Percentiles rank a stretch among this genome's conserved stretches.
Evolutionary conservation across 2,113 vertebrate species (phyloP).

Genomic region (Mesocricetus auratus): DNA sequence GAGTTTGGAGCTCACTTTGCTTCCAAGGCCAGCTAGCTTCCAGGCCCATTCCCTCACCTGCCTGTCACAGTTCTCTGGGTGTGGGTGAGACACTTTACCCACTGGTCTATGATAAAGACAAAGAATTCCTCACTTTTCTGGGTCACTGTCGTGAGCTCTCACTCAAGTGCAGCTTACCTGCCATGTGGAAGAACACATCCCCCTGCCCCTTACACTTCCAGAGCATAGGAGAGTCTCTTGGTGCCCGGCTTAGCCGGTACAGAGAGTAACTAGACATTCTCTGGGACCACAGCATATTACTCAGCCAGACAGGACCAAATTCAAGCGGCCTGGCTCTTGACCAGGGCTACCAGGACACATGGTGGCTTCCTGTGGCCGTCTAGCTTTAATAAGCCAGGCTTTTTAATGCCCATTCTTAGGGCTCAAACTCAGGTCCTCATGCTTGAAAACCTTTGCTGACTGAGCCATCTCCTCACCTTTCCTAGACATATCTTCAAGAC

Average conservation of each 20-base stretch:
- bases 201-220: not conserved
- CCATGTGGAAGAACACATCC: not conserved
- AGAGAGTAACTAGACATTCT: not conserved
- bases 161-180: not conserved
- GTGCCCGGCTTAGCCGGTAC: not conserved
- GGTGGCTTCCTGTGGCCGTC: not conserved
- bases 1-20: no score
- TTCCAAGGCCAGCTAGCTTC: not conserved
- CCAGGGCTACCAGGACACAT: not conserved
- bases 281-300: no score
- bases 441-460: not conserved
- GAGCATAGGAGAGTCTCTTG: not conserved
- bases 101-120: not conserved
- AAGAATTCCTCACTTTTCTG: not conserved
- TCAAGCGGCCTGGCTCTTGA: not conserved
- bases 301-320: not conserved
- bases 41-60: no score
- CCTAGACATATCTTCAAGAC: not conserved
- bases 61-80: not conserved
- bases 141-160: not conserved
- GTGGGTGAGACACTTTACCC: not conserved
- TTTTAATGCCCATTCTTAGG: not conserved
- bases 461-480: not conserved
- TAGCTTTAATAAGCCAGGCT: not conserved
- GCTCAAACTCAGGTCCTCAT: not conserved